Conservation (phyloP, 2,888 invertebrate species). For the Tanypteryx hageni region DNA sequence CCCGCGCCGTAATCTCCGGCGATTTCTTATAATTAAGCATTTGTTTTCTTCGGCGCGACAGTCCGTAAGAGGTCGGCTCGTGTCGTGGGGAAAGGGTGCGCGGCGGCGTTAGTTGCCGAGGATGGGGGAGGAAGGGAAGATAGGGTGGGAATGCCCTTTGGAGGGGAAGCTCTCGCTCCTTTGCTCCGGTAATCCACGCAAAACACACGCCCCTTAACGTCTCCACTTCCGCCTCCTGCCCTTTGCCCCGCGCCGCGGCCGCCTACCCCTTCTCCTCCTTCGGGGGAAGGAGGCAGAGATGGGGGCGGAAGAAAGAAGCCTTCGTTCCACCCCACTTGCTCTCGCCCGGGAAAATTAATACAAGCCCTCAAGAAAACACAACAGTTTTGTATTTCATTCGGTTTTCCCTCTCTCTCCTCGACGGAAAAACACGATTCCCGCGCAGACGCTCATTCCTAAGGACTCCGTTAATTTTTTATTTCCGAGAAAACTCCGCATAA, state of each 20-base stretch:
- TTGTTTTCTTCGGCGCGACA: constrained; percentile 59
- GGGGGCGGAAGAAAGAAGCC: background rate
- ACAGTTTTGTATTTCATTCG: constrained; percentile 33
- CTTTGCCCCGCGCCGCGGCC: background rate
- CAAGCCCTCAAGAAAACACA: background rate
- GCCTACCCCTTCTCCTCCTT: background rate
- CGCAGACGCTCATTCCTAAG: no score
- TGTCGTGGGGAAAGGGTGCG: no score
- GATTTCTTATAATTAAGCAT: constrained; percentile 52
- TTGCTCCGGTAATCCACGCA: background rate
- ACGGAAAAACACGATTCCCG: background rate
- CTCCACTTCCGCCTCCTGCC: background rate
- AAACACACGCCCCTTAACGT: background rate
- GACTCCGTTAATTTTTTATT: no score
- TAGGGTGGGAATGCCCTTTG: no score
- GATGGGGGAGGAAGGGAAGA: no score
- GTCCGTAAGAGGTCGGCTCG: background rate
- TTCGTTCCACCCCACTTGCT: background rate
- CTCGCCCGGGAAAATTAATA: constrained; percentile 5
- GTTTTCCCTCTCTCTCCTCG: background rate
- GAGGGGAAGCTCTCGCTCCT: no score
- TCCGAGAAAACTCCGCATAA: no score
- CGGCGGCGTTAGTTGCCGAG: no score
- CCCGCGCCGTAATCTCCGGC: background rate
- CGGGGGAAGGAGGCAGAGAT: background rate